Conservation (phyloP, 1,140 invertebrate species). For the Listronotus oregonensis region DNA sequence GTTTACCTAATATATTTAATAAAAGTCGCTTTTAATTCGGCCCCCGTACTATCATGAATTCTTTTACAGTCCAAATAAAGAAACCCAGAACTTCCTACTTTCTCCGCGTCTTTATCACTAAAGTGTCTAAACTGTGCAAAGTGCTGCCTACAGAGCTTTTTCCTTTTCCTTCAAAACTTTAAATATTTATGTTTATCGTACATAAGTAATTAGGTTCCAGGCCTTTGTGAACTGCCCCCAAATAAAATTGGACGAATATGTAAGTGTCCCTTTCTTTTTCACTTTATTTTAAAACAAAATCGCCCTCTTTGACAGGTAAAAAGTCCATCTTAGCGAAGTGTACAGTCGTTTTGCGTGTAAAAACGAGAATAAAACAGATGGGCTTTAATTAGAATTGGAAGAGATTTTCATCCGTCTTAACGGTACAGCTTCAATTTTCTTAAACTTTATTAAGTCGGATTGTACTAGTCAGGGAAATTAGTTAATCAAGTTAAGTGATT, state of each 20-base stretch:
- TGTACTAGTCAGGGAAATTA: conserved; percentile 27
- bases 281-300: not conserved
- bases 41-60: no score
- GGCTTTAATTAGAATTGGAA: conserved; percentile 8
- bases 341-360: not conserved
- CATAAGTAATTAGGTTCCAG: no score
- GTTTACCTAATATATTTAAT: no score
- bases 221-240: no score
- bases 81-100: no score
- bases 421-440: conserved; percentile 18
- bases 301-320: conserved; percentile 6
- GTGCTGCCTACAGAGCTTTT: no score
- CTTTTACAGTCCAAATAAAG: no score
- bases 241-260: not conserved
- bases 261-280: not conserved
- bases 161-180: no score
- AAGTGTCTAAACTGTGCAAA: no score
- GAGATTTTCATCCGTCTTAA: conserved; percentile 16
- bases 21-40: no score
- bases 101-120: no score
- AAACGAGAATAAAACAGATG: conserved; percentile 9
- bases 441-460: conserved; percentile 26
- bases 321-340: conserved; percentile 3
- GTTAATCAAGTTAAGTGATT: conserved; percentile 37
- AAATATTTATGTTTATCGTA: no score